Conservation (phyloP, 2,797 vertebrate species). For the Triplophysa yarkandensis region DNA sequence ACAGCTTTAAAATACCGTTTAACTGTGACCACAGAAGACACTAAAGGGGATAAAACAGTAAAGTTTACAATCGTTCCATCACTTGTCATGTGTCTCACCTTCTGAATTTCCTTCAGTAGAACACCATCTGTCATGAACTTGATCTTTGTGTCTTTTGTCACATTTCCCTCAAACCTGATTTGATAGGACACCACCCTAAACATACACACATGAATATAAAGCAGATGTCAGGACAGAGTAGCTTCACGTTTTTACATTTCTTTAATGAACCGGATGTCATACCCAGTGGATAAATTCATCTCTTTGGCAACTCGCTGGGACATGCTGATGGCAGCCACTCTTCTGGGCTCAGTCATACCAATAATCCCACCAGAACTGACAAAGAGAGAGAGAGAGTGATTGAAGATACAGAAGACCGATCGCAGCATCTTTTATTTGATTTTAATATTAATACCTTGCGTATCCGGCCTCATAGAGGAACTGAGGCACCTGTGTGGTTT, state of each 20-base stretch:
- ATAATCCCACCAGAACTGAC: conserved; percentile 78
- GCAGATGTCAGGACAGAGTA: background rate
- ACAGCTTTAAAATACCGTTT: no score
- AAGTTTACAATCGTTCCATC: no score
- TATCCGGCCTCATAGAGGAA: conserved; percentile 98
- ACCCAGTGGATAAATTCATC: conserved; percentile 92
- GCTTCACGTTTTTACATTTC: background rate
- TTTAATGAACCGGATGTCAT: conserved; percentile 40
- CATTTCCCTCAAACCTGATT: conserved; percentile 94
- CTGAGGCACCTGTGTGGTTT: conserved; percentile 97
- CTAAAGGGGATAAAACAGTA: no score
- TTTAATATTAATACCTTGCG: conserved; percentile 76
- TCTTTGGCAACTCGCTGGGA: conserved; percentile 91
- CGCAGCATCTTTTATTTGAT: background rate
- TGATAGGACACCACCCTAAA: conserved; percentile 94
- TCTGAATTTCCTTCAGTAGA: conserved; percentile 94
- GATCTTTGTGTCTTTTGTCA: conserved; percentile 87
- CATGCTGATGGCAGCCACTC: conserved; percentile 94
- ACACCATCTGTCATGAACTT: conserved; percentile 99
- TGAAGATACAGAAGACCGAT: background rate
- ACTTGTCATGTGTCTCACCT: conserved; percentile 69
- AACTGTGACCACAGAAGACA: no score
- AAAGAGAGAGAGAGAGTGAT: background rate
- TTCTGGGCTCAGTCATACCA: conserved; percentile 92
- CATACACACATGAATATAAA: no score